phyloP scores from a whole-genome alignment of 1,140 invertebrate species.

The Pteromalus puparum region DNA sequence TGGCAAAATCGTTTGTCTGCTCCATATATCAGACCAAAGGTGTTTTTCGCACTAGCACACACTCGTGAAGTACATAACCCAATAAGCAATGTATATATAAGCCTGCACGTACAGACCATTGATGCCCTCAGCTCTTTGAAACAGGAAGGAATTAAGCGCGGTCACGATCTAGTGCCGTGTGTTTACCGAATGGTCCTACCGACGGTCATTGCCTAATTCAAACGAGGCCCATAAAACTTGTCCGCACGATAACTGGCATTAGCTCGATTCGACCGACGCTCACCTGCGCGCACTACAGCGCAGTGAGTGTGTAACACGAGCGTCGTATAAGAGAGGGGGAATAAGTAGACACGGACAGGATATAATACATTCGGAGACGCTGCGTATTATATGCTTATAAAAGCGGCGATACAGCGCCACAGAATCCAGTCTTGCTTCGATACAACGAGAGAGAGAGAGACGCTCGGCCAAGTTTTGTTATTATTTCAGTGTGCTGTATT shows the following conservation, averaged over 20 bases:
- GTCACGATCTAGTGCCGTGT: background rate
- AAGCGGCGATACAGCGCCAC: slow-evolving; percentile 13
- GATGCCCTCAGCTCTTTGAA: background rate
- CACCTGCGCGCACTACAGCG: slow-evolving; percentile 20
- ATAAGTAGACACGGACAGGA: slow-evolving; percentile 21
- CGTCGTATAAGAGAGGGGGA: background rate
- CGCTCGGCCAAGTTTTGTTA: no score
- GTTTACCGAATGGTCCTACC: slow-evolving; percentile 15
- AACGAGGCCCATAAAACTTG: slow-evolving; percentile 32
- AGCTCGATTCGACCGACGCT: slow-evolving; percentile 9
- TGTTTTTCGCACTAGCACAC: background rate
- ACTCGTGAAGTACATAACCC: no score
- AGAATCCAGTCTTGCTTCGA: slow-evolving; percentile 46
- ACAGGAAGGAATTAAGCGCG: slow-evolving; percentile 25
- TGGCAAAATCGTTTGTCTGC: background rate
- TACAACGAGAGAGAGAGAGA: slow-evolving; percentile 3
- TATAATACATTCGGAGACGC: slow-evolving; percentile 8
- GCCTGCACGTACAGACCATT: background rate
- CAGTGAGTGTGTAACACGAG: no score
- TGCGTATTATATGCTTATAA: slow-evolving; percentile 41
- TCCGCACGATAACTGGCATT: background rate
- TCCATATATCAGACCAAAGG: background rate
- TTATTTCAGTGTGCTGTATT: no score
- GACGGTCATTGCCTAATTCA: background rate
- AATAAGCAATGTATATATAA: no score